phyloP scores from a whole-genome alignment of 2,113 vertebrate species.

The Merops nubicus region DNA sequence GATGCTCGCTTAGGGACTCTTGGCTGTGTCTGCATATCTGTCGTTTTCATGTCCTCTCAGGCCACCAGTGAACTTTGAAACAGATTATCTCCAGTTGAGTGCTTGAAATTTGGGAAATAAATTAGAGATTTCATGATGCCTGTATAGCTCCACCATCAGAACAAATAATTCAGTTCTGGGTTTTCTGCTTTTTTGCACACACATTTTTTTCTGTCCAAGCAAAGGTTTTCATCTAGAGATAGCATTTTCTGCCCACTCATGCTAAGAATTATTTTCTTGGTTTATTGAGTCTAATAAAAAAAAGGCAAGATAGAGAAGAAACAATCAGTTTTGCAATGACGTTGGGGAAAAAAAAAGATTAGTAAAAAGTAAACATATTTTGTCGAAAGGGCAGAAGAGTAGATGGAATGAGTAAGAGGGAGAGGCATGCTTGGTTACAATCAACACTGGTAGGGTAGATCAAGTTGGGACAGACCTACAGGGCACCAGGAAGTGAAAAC shows the following conservation, averaged over 20 bases:
- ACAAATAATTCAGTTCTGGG: background rate
- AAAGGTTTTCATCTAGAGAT: background rate
- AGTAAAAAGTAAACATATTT: background rate
- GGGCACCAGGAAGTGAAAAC: slow-evolving; percentile 41
- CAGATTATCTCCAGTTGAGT: background rate
- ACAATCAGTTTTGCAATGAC: background rate
- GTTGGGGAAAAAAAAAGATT: background rate
- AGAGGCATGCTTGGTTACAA: too few species aligned
- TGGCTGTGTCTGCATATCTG: background rate
- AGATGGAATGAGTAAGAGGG: background rate
- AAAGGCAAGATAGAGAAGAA: background rate
- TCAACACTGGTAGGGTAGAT: too few species aligned
- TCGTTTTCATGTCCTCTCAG: background rate
- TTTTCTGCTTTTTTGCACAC: background rate
- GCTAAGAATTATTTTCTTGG: background rate
- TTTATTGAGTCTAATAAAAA: background rate
- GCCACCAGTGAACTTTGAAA: background rate
- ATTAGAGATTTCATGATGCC: background rate
- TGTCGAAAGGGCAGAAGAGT: background rate
- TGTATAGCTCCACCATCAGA: background rate
- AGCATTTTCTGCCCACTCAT: background rate
- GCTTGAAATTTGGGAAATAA: background rate
- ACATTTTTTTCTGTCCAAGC: background rate
- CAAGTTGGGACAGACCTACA: slow-evolving; percentile 14
- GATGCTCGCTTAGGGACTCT: background rate